These are phyloP conservation scores for Lasioglossum marginatum DNA, from an alignment of 2,888 invertebrate species.

Conservation along the genomic window DNA sequence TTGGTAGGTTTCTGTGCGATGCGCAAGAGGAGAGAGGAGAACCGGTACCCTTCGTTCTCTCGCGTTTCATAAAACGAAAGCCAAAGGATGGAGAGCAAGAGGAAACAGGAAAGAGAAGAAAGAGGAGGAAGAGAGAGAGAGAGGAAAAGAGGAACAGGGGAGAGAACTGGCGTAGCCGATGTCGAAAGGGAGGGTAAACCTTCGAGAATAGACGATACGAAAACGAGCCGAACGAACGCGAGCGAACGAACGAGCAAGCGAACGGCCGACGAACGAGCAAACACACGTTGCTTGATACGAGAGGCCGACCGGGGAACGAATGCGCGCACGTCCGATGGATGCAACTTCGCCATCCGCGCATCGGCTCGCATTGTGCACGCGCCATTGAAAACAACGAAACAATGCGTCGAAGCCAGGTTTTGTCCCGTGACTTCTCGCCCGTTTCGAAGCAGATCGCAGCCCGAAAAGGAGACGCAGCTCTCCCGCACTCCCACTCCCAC, in stretches of 20 bases:
- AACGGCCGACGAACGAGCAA: conserved; percentile 57
- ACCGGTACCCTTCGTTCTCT: conserved; percentile 41
- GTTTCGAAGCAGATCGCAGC: conserved; percentile 71
- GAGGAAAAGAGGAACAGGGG: conserved; percentile 3
- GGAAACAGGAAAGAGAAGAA: conserved; percentile 11
- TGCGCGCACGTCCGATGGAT: conserved; percentile 69
- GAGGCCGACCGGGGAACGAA: conserved; percentile 58
- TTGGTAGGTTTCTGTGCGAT: conserved; percentile 59
- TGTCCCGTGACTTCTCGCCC: conserved; percentile 78
- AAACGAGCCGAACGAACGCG: conserved; percentile 63
- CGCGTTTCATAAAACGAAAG: conserved; percentile 54
- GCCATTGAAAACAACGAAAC: conserved; percentile 79
- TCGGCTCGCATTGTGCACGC: conserved; percentile 77
- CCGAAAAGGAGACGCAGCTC: conserved; percentile 67
- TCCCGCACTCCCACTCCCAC: conserved; percentile 18
- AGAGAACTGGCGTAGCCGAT: not conserved
- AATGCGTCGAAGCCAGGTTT: conserved; percentile 81
- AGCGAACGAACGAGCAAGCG: conserved; percentile 45
- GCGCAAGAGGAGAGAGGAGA: conserved; percentile 15
- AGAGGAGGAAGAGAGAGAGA: conserved; percentile 12
- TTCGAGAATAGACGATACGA: conserved; percentile 72
- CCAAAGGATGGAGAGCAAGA: conserved; percentile 36
- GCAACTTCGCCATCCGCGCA: conserved; percentile 68
- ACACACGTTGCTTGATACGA: conserved; percentile 53
- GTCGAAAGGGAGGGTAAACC: conserved; percentile 52